Evolutionary conservation across 2,888 invertebrate genomes (phyloP).

Genomic region (Drosophila koepferae): DNA sequence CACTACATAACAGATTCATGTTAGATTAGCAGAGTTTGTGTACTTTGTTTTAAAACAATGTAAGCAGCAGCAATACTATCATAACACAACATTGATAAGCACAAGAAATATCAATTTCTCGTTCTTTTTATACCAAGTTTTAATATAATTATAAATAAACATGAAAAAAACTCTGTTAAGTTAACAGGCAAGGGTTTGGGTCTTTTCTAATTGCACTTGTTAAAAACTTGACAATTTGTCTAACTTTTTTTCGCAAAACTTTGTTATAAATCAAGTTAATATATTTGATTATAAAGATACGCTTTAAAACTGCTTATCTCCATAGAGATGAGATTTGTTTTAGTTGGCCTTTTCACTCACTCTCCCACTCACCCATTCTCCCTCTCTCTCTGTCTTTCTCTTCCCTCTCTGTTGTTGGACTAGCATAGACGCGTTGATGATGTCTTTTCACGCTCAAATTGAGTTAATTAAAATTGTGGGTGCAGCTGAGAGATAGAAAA

Average conservation of each 20-base stretch:
- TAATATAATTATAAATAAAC: conserved; percentile 1
- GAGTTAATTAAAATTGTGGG: conserved; percentile 74
- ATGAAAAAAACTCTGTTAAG: conserved; percentile 2
- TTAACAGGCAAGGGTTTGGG: neutral
- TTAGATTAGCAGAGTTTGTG: neutral
- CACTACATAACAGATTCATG: neutral
- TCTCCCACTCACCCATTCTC: neutral
- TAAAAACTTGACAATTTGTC: conserved; percentile 17
- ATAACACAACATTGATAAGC: neutral
- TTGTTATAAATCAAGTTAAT: conserved; percentile 23
- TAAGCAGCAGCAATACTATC: neutral
- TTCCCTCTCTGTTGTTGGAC: neutral
- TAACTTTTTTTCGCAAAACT: conserved; percentile 1
- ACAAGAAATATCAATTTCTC: too few relatives aligned
- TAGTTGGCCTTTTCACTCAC: conserved; percentile 3
- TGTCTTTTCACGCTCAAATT: conserved; percentile 79
- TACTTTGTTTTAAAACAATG: too few relatives aligned
- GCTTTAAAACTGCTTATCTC: conserved; percentile 17
- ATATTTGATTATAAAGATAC: conserved; percentile 22
- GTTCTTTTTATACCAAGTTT: neutral
- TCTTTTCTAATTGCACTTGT: conserved; percentile 25
- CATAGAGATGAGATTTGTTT: conserved; percentile 19
- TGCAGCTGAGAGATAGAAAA: conserved; percentile 32
- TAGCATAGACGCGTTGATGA: conserved; percentile 59
- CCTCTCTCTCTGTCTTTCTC: neutral